Conservation (phyloP, 64 coral and sea anemone genomes). For the Montipora sp. region DNA sequence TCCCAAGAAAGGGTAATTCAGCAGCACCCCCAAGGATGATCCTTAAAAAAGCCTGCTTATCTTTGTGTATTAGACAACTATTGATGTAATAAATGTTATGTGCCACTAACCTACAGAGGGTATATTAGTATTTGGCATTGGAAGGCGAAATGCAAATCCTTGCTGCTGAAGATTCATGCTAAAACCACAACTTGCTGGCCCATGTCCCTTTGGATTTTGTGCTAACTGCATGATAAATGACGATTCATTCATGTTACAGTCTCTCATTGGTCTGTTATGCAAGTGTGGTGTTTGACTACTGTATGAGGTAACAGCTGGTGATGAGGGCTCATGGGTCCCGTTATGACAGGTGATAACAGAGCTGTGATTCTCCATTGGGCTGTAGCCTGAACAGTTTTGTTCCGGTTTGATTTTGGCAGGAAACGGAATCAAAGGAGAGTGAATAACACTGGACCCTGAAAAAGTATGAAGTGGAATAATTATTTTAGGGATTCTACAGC, state of each 20-base stretch:
- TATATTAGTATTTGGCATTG: constrained; percentile 67
- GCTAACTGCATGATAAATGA: constrained; percentile 70
- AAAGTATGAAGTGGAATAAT: background rate
- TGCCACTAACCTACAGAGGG: constrained; percentile 73
- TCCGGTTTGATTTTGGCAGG: constrained; percentile 92
- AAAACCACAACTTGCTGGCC: constrained; percentile 69
- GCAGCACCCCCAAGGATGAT: too few relatives aligned
- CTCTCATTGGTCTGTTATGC: constrained; percentile 55
- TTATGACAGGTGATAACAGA: constrained; percentile 67
- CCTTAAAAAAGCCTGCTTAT: too few relatives aligned
- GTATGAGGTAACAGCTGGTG: constrained; percentile 76
- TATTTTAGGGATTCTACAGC: too few relatives aligned
- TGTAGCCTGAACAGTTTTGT: constrained; percentile 80
- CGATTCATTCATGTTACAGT: constrained; percentile 73
- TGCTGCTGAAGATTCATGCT: constrained; percentile 74
- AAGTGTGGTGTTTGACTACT: constrained; percentile 37
- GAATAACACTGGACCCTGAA: constrained; percentile 72
- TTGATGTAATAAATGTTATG: background rate
- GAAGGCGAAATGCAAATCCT: constrained; percentile 77
- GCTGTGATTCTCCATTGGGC: constrained; percentile 75
- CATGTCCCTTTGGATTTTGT: constrained; percentile 63
- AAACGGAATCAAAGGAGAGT: constrained; percentile 82
- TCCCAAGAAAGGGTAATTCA: too few relatives aligned
- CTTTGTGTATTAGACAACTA: too few relatives aligned
- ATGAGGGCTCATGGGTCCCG: constrained; percentile 56